A percentile compares a stretch with the other conserved stretches of the same genome.
These are phyloP conservation scores for Laupala kohalensis DNA, from an alignment of 1,140 invertebrate genomes.

Conservation along the genomic window DNA sequence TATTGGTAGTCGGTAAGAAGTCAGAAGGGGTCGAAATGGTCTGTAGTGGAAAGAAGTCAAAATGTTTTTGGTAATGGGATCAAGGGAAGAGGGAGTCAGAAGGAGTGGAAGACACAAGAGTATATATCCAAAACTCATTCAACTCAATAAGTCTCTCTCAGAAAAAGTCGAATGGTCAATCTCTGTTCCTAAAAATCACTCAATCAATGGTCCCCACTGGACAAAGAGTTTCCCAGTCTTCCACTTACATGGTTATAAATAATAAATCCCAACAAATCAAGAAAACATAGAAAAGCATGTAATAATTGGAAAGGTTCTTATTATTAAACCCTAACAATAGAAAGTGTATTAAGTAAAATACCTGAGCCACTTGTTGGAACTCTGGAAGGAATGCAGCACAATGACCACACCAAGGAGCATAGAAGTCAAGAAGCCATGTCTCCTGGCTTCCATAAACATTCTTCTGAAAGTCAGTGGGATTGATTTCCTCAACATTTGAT, in stretches of 20 bases:
- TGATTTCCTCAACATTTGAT: constrained; percentile 30
- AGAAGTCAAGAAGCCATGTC: constrained; percentile 56
- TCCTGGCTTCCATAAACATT: constrained; percentile 29
- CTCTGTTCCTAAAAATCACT: neutral
- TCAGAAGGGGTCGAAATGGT: too few relatives aligned
- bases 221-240: neutral
- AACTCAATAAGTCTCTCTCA: too few relatives aligned
- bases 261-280: neutral
- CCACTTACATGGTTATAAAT: neutral
- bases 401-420: constrained; percentile 61
- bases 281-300: neutral
- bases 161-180: neutral
- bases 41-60: too few relatives aligned
- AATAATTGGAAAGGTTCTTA: neutral
- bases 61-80: too few relatives aligned
- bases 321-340: neutral
- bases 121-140: too few relatives aligned
- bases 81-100: too few relatives aligned
- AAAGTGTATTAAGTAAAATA: constrained; percentile 27
- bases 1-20: too few relatives aligned
- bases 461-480: constrained; percentile 25
- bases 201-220: neutral
- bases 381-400: constrained; percentile 56
- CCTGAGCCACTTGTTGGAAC: constrained; percentile 49
- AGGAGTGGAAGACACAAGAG: too few relatives aligned